Evolutionary conservation across 2,888 invertebrate genomes (phyloP).

Genomic region (Melolontha melolontha): DNA sequence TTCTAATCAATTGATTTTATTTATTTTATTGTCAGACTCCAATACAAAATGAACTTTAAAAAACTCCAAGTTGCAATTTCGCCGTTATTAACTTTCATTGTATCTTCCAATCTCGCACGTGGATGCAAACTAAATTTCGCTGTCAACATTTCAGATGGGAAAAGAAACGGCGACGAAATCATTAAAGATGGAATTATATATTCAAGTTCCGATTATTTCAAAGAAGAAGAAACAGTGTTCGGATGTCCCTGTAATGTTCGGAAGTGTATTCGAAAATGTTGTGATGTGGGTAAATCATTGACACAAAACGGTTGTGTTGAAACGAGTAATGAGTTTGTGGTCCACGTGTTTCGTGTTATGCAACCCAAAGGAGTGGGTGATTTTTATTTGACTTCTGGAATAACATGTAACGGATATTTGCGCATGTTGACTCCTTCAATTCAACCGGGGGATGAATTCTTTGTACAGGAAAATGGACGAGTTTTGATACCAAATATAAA

Average conservation of each 20-base stretch:
- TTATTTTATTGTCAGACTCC: conserved; percentile 3
- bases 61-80: conserved; percentile 3
- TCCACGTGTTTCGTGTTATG: neutral
- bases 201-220: conserved; percentile 6
- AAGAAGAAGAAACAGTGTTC: conserved; percentile 8
- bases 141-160: conserved; percentile 17
- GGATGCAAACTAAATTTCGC: conserved; percentile 10
- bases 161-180: conserved; percentile 4
- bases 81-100: neutral
- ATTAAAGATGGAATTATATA: conserved; percentile 20
- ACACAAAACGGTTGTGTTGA: neutral
- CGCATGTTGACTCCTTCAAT: neutral
- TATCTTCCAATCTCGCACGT: conserved; percentile 3
- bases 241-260: conserved; percentile 22
- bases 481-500: conserved; percentile 6
- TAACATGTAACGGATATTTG: neutral
- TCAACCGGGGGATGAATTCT: conserved; percentile 7
- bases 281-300: neutral
- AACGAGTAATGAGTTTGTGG: conserved; percentile 1
- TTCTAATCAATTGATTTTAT: neutral
- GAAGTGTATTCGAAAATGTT: conserved; percentile 34
- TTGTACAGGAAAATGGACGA: conserved; percentile 26
- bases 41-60: conserved; percentile 9
- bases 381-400: conserved; percentile 13
- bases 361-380: neutral